Evolutionary conservation across 1,140 invertebrate genomes (phyloP).

Genomic region (Gerris buenoi): DNA sequence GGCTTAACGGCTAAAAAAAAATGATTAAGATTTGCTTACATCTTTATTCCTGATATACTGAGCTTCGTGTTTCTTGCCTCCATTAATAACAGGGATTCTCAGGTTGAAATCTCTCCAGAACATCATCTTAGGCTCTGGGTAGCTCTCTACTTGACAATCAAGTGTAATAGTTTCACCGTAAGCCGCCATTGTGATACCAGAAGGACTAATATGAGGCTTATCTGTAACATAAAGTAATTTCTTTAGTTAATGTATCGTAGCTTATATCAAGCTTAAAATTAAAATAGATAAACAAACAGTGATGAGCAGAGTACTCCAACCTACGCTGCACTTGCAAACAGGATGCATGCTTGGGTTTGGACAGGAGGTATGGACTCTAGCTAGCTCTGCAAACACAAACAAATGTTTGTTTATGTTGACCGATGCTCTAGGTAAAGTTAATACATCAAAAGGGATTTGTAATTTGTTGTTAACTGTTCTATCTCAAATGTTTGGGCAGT

Average conservation of each 20-base stretch:
- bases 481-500: too few species aligned
- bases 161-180: conserved; percentile 53
- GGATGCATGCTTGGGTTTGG: too few species aligned
- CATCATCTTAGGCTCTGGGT: conserved; percentile 58
- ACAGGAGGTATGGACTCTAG: too few species aligned
- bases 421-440: too few species aligned
- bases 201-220: conserved; percentile 53
- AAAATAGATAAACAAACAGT: too few species aligned
- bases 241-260: not conserved
- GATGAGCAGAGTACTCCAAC: too few species aligned
- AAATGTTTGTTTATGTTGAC: too few species aligned
- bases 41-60: conserved; percentile 37
- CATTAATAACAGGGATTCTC: conserved; percentile 51
- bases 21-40: conserved; percentile 27
- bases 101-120: conserved; percentile 60
- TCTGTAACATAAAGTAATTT: conserved; percentile 33
- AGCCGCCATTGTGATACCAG: conserved; percentile 53
- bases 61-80: conserved; percentile 54
- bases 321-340: too few species aligned
- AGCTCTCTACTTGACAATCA: conserved; percentile 56
- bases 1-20: too few species aligned
- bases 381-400: too few species aligned
- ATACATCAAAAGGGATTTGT: too few species aligned
- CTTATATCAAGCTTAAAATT: not conserved
- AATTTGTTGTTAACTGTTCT: too few species aligned